A percentile compares a stretch with the other conserved stretches of the same genome.
Conservation (phyloP, 2,888 invertebrate species). For the Gibbula magus region DNA sequence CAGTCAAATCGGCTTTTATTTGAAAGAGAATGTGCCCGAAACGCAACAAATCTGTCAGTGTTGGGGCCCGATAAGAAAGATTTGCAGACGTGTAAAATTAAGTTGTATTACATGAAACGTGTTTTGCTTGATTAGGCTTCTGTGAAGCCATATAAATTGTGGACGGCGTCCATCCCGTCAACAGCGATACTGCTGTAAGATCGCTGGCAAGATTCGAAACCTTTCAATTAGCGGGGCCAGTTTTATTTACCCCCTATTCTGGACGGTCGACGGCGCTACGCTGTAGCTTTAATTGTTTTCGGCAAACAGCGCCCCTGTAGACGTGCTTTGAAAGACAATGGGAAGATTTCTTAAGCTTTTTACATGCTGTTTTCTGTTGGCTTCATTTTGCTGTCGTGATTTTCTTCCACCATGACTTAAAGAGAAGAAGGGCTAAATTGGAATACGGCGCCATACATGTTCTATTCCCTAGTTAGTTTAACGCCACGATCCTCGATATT, state of each 20-base stretch:
- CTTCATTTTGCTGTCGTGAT: not conserved
- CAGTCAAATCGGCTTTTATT: constrained; percentile 23
- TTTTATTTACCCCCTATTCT: constrained; percentile 21
- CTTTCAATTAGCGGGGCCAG: constrained; percentile 25
- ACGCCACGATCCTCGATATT: not conserved
- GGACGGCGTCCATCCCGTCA: not conserved
- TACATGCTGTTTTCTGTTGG: constrained; percentile 15
- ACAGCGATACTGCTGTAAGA: not conserved
- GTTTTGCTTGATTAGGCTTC: constrained; percentile 39
- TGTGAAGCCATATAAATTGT: constrained; percentile 24
- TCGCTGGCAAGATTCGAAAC: constrained; percentile 8
- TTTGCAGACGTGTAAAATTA: constrained; percentile 45
- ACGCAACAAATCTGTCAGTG: constrained; percentile 35
- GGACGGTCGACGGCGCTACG: not conserved
- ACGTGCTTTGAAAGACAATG: constrained; percentile 18
- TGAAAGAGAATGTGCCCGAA: constrained; percentile 17
- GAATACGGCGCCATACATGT: not conserved
- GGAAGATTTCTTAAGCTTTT: not conserved
- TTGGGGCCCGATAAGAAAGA: constrained; percentile 36
- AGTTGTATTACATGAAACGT: constrained; percentile 40
- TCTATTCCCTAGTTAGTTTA: not conserved
- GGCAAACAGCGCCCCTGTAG: not conserved
- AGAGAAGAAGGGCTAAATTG: not conserved
- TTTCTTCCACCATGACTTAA: not conserved
- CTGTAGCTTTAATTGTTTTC: constrained; percentile 12